Percentiles rank a stretch among this genome's conserved stretches.
Conservation (phyloP, 2,113 vertebrate genomes). For the Heloderma charlesbogerti region DNA sequence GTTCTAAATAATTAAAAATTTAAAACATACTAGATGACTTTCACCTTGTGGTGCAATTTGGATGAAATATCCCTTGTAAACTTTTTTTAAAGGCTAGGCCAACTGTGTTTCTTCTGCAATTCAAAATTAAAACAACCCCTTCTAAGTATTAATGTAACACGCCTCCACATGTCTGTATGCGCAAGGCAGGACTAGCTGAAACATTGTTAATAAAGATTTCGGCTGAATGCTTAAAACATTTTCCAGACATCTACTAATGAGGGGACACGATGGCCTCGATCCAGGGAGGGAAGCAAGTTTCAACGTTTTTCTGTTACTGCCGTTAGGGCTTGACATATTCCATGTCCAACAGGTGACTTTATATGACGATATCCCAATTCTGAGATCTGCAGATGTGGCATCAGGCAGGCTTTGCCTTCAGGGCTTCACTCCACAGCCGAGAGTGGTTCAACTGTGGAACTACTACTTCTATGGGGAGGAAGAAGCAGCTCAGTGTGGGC, state of each 20-base stretch:
- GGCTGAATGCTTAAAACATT: neutral
- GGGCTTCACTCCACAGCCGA: neutral
- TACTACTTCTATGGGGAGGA: too few relatives aligned
- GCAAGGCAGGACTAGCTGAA: neutral
- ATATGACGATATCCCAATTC: too few relatives aligned
- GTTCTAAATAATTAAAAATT: neutral
- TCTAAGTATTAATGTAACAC: neutral
- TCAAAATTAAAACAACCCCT: slow-evolving; percentile 17
- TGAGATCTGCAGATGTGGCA: neutral
- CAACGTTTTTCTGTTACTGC: neutral
- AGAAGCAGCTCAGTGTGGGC: too few relatives aligned
- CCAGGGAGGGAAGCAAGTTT: neutral
- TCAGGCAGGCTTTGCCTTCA: neutral
- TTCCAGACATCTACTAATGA: neutral
- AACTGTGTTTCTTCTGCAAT: slow-evolving; percentile 15
- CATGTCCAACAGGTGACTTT: neutral
- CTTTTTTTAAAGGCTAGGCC: slow-evolving; percentile 10
- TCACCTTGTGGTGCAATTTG: slow-evolving; percentile 22
- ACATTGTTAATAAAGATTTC: neutral
- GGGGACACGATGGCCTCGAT: neutral
- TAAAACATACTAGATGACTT: neutral
- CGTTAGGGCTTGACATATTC: neutral
- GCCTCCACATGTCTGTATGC: neutral
- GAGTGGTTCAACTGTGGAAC: neutral
- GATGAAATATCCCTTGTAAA: slow-evolving; percentile 6